phyloP scores from a whole-genome alignment of 2,113 vertebrate species.

The Esox niger region DNA sequence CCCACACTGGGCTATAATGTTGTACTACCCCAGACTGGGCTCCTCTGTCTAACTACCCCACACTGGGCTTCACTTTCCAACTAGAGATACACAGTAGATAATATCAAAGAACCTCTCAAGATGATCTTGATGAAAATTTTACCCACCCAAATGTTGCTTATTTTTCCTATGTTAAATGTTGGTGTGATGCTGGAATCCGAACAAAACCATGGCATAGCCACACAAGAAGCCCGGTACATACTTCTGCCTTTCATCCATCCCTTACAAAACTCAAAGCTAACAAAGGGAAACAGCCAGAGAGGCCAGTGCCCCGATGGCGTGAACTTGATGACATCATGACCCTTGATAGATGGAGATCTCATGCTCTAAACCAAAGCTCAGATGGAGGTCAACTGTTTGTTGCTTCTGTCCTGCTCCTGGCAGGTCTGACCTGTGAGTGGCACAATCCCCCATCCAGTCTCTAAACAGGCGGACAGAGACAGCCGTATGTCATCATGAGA shows the following conservation, averaged over 20 bases:
- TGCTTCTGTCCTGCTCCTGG: slow-evolving; percentile 38
- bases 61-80: too few relatives aligned
- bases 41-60: too few relatives aligned
- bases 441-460: slow-evolving; percentile 41
- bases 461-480: slow-evolving; percentile 31
- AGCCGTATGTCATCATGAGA: slow-evolving; percentile 42
- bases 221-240: background rate
- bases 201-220: too few relatives aligned
- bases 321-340: slow-evolving; percentile 28
- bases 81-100: too few relatives aligned
- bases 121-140: too few relatives aligned
- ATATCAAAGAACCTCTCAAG: too few relatives aligned
- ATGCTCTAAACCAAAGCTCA: slow-evolving; percentile 20
- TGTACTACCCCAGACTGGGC: too few relatives aligned
- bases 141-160: too few relatives aligned
- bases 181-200: background rate
- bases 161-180: too few relatives aligned
- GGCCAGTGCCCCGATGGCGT: slow-evolving; percentile 24
- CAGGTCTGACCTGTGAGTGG: slow-evolving; percentile 35
- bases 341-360: slow-evolving; percentile 35
- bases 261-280: slow-evolving; percentile 20
- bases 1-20: too few relatives aligned
- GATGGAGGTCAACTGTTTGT: slow-evolving; percentile 19
- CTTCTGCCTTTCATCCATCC: background rate
- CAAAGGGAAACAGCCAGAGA: slow-evolving; percentile 3